Evolutionary conservation across 2,113 vertebrate species (phyloP), one percentile per base, ranked within the genome.

Genomic region (Pterocles gutturalis): DNA sequence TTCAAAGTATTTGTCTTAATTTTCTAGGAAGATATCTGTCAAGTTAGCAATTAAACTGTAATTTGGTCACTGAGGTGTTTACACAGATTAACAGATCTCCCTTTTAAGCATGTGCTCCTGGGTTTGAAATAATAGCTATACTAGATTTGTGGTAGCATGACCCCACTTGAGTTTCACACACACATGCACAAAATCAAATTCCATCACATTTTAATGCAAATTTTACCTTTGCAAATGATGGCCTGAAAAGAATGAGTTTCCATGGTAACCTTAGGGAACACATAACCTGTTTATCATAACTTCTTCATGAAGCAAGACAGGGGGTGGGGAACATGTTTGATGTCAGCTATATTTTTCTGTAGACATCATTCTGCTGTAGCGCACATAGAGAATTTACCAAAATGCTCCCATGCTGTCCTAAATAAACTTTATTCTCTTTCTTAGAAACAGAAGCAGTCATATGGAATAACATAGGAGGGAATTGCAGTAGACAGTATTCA

Each of bases 161-260:
- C 97, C 98, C 97, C 95, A 96, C 97, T 97, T 97, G 97, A 98
- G 91, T 95, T 94, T 97, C 85, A 90, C 91, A 96, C 84, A 97
- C 89, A 97, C 91, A 96, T 82, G 94, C 96, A 98, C 96, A 97
- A 97, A 97, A 97, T 97, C 96, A 97, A 97, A 97, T 98, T 98
- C 96, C 95, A 97, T 97, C 97, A 97, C 95, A 98, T 98, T 98
- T 98, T 97, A 98, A 98, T 98, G 98, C 98, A 98, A 98, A 98
- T 98, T 96, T 98, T 98, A 98, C 98, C 98, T 98, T 98, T 98
- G 97, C 98, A 98, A 98, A 96, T 98, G 94, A 98, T 98, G 97
- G 97, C 97, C 97, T 97, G 98, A 96, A 98, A 98, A 98, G 97
- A 98, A 98, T 97, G 94, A 72, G 98, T 98, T 98, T 98, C 98